Conservation (phyloP, 2,113 vertebrate genomes). For the Plotosus lineatus region DNA sequence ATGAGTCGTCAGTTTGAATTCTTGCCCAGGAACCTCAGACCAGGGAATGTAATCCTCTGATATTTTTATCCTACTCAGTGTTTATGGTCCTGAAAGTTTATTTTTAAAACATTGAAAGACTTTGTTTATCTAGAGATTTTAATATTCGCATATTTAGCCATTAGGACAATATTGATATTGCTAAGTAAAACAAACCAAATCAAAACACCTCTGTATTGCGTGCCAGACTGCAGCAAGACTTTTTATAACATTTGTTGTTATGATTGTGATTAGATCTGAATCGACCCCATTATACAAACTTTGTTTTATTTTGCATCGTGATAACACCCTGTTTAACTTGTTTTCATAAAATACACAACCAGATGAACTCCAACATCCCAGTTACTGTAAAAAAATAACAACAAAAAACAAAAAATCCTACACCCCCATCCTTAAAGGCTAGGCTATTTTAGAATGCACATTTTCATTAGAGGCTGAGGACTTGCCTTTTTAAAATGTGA, state of each 20-base stretch:
- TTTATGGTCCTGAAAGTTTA: neutral
- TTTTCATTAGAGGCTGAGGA: neutral
- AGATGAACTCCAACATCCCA: neutral
- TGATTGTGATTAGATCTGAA: neutral
- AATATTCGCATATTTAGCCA: neutral
- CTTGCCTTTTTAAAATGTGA: conserved; percentile 25
- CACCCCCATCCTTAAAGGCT: too few relatives aligned
- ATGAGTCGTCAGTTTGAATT: neutral
- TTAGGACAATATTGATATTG: neutral
- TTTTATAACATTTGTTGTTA: neutral
- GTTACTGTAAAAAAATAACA: too few relatives aligned
- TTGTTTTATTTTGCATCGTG: neutral
- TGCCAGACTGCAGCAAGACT: neutral
- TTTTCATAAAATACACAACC: neutral
- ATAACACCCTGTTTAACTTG: neutral
- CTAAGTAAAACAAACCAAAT: neutral
- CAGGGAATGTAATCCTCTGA: neutral
- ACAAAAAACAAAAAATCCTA: too few relatives aligned
- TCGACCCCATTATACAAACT: neutral
- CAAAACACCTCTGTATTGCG: neutral
- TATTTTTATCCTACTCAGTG: neutral
- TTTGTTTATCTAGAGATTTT: neutral
- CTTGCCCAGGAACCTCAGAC: neutral
- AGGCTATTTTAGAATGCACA: neutral
- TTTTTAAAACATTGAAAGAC: too few relatives aligned